These are phyloP conservation scores for Crocodylus rhombifer DNA, from an alignment of 2,797 vertebrate genomes.

Conservation along the genomic window DNA sequence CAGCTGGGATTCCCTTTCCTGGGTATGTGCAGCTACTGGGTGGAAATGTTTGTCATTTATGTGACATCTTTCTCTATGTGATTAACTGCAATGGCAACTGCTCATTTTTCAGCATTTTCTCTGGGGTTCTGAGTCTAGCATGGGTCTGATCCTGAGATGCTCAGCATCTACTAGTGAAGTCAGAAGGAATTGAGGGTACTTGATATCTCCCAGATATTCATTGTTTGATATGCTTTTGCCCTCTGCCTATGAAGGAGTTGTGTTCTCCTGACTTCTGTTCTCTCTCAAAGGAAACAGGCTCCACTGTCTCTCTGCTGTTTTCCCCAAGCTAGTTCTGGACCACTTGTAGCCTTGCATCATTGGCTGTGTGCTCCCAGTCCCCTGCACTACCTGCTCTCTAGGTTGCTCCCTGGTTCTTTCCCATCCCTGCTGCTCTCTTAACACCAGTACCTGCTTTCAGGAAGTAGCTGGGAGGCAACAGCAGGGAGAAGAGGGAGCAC, in stretches of 20 bases:
- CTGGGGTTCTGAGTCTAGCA: background rate
- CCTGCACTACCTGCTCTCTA: fast-evolving
- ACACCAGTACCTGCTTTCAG: background rate
- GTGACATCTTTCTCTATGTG: fast-evolving
- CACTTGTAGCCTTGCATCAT: background rate
- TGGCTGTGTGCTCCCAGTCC: background rate
- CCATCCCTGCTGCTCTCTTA: fast-evolving
- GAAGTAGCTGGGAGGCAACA: background rate
- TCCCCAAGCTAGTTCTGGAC: fast-evolving
- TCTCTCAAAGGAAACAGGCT: background rate
- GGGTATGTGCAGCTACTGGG: background rate
- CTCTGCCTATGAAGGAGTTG: no score
- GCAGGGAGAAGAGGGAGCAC: background rate
- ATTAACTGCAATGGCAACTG: background rate
- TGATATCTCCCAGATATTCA: fast-evolving
- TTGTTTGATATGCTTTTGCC: no score
- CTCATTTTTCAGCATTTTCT: background rate
- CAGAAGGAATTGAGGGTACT: background rate
- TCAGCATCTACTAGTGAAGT: background rate
- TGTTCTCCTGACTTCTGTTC: no score
- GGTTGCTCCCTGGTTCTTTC: background rate
- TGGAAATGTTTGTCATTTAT: background rate
- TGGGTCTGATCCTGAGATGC: fast-evolving
- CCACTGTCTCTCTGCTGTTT: fast-evolving
- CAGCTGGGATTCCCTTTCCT: background rate